phyloP scores from a whole-genome alignment of 2,888 invertebrate species.

The Tridacna gigas region DNA sequence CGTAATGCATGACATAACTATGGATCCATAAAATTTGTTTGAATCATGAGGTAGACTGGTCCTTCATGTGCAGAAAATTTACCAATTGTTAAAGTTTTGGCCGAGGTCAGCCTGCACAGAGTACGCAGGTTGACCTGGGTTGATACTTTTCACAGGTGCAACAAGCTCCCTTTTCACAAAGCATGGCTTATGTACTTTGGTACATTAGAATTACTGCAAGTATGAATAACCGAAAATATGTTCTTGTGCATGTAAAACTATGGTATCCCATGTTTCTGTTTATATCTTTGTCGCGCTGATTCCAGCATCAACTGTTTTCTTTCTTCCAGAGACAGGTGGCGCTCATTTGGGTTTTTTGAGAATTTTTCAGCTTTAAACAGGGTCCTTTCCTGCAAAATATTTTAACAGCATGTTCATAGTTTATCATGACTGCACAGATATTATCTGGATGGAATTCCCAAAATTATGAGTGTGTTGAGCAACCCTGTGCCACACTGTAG shows the following conservation, averaged over 20 bases:
- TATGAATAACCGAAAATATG: not conserved
- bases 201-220: too few species aligned
- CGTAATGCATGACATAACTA: too few species aligned
- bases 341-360: constrained; percentile 86
- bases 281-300: constrained; percentile 91
- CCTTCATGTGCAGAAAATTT: not conserved
- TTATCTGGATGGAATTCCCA: too few species aligned
- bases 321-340: constrained; percentile 92
- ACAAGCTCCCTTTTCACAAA: too few species aligned
- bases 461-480: too few species aligned
- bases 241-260: not conserved
- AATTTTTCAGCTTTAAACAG: constrained; percentile 84
- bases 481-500: too few species aligned
- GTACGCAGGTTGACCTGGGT: not conserved
- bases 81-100: not conserved
- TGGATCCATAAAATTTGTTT: too few species aligned
- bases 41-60: too few species aligned
- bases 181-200: too few species aligned
- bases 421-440: too few species aligned
- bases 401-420: not conserved
- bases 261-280: constrained; percentile 88
- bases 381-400: constrained; percentile 67
- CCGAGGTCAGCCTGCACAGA: not conserved
- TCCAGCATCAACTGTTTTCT: constrained; percentile 92
- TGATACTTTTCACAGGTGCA: too few species aligned